Percentiles rank a stretch among this genome's conserved stretches.
phyloP scores from a whole-genome alignment of 2,888 invertebrate species.

The Anthrax anthrax region DNA sequence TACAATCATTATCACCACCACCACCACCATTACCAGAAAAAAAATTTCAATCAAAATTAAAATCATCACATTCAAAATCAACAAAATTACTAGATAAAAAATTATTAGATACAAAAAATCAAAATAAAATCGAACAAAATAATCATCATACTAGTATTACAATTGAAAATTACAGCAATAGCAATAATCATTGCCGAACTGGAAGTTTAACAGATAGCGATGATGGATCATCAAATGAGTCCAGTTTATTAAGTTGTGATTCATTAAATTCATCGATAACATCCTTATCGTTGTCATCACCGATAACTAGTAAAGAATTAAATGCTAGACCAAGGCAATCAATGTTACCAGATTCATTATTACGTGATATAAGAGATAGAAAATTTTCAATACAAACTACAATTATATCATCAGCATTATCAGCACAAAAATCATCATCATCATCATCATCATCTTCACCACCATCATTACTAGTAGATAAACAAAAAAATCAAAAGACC shows the following conservation, averaged over 20 bases:
- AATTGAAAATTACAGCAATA: neutral
- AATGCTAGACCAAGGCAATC: slow-evolving; percentile 21
- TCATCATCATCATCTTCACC: too few species aligned
- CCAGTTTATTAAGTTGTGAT: slow-evolving; percentile 67
- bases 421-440: too few species aligned
- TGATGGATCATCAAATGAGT: slow-evolving; percentile 45
- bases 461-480: neutral
- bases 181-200: slow-evolving; percentile 27
- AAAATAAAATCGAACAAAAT: neutral
- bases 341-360: slow-evolving; percentile 49
- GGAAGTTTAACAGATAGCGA: slow-evolving; percentile 47
- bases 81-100: slow-evolving; percentile 2
- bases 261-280: slow-evolving; percentile 59
- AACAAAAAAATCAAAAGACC: neutral
- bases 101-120: neutral
- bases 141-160: neutral
- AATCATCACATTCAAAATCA: slow-evolving; percentile 6
- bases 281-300: slow-evolving; percentile 8
- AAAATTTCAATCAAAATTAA: slow-evolving; percentile 32
- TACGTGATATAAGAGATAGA: slow-evolving; percentile 56
- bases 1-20: slow-evolving; percentile 27
- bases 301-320: neutral
- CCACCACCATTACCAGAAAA: slow-evolving; percentile 54
- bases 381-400: slow-evolving; percentile 34
- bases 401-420: slow-evolving; percentile 5